A percentile compares a stretch with the other conserved stretches of the same genome.
Conservation (phyloP, 2,113 vertebrate genomes). For the Coreoperca whiteheadi region DNA sequence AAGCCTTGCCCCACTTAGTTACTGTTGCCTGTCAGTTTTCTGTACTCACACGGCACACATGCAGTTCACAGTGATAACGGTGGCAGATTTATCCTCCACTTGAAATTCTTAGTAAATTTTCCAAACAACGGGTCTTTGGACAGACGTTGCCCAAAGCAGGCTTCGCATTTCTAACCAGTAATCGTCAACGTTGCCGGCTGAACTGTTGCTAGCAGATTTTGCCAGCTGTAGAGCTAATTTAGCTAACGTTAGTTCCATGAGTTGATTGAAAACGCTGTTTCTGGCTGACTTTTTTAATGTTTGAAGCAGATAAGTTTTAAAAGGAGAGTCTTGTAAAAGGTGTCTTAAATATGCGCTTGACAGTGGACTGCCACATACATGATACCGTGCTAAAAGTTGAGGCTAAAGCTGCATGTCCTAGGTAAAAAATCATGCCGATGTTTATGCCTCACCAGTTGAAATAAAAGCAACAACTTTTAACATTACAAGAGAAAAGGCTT, state of each 20-base stretch:
- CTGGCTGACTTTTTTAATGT: not conserved
- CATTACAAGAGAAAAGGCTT: too few relatives aligned
- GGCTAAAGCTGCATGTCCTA: not conserved
- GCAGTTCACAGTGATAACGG: not conserved
- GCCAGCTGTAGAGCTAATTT: not conserved
- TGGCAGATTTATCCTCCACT: not conserved
- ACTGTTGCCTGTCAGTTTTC: not conserved
- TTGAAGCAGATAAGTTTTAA: not conserved
- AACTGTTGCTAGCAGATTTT: not conserved
- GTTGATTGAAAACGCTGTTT: not conserved
- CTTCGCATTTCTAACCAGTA: not conserved
- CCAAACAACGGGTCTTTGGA: too few relatives aligned
- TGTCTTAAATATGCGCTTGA: not conserved
- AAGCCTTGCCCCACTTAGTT: not conserved
- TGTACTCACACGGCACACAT: not conserved
- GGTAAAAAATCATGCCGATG: not conserved
- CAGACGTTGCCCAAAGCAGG: not conserved
- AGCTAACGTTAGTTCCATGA: not conserved
- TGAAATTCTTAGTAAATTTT: too few relatives aligned
- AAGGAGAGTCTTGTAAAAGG: not conserved
- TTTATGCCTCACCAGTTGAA: not conserved
- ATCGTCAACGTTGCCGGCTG: not conserved
- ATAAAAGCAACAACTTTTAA: too few relatives aligned
- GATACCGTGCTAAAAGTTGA: not conserved
- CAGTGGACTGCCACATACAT: not conserved